A percentile compares a stretch with the other conserved stretches of the same genome.
Evolutionary conservation across 2,113 vertebrate species (phyloP).

Genomic region (Scomber japonicus): DNA sequence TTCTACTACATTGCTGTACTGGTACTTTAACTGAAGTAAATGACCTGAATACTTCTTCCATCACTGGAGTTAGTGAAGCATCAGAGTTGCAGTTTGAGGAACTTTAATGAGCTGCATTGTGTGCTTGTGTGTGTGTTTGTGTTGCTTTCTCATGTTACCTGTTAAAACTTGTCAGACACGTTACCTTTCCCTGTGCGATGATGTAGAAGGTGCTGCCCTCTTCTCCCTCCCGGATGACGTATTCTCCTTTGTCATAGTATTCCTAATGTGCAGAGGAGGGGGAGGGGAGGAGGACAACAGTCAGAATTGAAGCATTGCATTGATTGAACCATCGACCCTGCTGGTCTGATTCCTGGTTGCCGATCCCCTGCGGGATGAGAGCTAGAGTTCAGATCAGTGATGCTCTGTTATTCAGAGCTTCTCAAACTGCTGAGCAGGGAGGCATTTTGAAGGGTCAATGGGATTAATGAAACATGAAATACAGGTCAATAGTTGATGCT

Average conservation of each 20-base stretch:
- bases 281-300: not conserved
- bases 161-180: not conserved
- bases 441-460: not conserved
- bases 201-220: constrained; percentile 88
- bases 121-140: too few relatives aligned
- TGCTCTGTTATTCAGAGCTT: constrained; percentile 12
- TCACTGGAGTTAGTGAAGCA: too few relatives aligned
- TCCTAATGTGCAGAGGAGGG: constrained; percentile 67
- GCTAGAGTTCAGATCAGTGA: constrained; percentile 16
- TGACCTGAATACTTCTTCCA: too few relatives aligned
- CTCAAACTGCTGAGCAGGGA: constrained; percentile 8
- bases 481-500: not conserved
- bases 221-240: constrained; percentile 85
- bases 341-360: constrained; percentile 60
- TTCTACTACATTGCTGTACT: too few relatives aligned
- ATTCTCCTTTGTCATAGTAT: constrained; percentile 86
- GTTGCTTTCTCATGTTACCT: not conserved
- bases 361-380: constrained; percentile 21
- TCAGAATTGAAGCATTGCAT: constrained; percentile 48
- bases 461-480: constrained; percentile 9
- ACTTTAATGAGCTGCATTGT: not conserved
- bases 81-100: not conserved
- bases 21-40: too few relatives aligned
- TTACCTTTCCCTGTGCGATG: constrained; percentile 87
- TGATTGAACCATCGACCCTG: constrained; percentile 54